A percentile compares a stretch with the other conserved stretches of the same genome.
Evolutionary conservation across 53 echinoderm and acorn worm species (phyloP).

Genomic region (Mesocentrotus franciscanus): DNA sequence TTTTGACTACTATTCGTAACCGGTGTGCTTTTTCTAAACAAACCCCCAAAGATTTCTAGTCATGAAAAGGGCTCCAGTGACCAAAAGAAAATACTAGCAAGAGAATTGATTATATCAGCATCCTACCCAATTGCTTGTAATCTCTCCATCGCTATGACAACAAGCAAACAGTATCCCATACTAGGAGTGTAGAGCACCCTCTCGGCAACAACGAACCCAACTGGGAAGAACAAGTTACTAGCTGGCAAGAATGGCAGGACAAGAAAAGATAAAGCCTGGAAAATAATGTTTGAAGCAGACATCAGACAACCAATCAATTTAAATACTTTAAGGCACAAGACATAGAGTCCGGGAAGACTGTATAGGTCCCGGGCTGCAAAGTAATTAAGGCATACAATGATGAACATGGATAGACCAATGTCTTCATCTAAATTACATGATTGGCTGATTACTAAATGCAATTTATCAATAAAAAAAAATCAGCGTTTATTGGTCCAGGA

Average conservation of each 20-base stretch:
- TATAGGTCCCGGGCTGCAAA: too few species aligned
- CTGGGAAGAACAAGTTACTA: constrained; percentile 55
- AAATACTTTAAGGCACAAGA: background rate
- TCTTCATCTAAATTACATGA: too few species aligned
- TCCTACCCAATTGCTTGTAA: constrained; percentile 28
- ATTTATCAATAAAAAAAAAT: too few species aligned
- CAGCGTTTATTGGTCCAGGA: too few species aligned
- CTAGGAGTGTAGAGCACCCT: constrained; percentile 59
- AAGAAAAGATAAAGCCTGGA: constrained; percentile 54
- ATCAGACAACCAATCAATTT: background rate
- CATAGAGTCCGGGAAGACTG: too few species aligned
- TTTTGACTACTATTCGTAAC: too few species aligned
- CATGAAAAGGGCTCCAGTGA: background rate
- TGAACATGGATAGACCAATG: too few species aligned
- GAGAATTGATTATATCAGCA: background rate
- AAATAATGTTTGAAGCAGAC: background rate
- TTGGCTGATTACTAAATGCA: too few species aligned
- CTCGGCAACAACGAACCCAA: constrained; percentile 59
- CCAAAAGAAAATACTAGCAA: background rate
- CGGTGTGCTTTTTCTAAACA: too few species aligned
- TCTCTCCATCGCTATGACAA: constrained; percentile 47
- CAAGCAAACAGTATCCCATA: constrained; percentile 61
- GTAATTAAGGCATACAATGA: too few species aligned
- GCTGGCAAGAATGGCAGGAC: constrained; percentile 56
- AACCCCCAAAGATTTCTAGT: too few species aligned